These are phyloP conservation scores for Daubentonia madagascariensis DNA, from an alignment of 2,113 vertebrate species.

Conservation along the genomic window DNA sequence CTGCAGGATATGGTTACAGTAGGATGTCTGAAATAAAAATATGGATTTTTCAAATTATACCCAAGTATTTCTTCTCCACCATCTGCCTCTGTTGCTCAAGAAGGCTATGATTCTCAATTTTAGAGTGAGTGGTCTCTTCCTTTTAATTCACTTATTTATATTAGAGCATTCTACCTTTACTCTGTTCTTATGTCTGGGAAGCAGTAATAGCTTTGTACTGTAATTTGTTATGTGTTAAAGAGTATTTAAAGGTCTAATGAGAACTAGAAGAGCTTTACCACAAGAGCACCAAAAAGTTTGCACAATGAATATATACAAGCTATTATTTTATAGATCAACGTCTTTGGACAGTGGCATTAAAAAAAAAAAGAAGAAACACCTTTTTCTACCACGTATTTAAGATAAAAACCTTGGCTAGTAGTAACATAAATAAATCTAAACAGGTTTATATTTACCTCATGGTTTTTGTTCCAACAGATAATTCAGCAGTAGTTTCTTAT, in stretches of 20 bases:
- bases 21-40: slow-evolving; percentile 33
- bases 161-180: not conserved
- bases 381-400: slow-evolving; percentile 5
- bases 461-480: slow-evolving; percentile 39
- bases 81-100: not conserved
- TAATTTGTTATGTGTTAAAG: not conserved
- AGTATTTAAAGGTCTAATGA: slow-evolving; percentile 28
- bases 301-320: not conserved
- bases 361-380: too few species aligned
- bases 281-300: not conserved
- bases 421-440: slow-evolving; percentile 31
- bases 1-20: not conserved
- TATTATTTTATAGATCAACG: slow-evolving; percentile 36
- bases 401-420: slow-evolving; percentile 21
- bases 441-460: not conserved
- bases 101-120: not conserved
- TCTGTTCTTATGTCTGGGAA: not conserved
- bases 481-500: slow-evolving; percentile 19
- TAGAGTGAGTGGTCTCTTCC: not conserved
- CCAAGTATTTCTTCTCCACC: not conserved
- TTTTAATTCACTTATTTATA: slow-evolving; percentile 28
- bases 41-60: not conserved
- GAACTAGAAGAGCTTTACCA: slow-evolving; percentile 14
- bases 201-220: not conserved
- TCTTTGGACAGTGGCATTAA: not conserved